Evolutionary conservation across 2,113 vertebrate species (phyloP).

Genomic region (Pipra filicauda): DNA sequence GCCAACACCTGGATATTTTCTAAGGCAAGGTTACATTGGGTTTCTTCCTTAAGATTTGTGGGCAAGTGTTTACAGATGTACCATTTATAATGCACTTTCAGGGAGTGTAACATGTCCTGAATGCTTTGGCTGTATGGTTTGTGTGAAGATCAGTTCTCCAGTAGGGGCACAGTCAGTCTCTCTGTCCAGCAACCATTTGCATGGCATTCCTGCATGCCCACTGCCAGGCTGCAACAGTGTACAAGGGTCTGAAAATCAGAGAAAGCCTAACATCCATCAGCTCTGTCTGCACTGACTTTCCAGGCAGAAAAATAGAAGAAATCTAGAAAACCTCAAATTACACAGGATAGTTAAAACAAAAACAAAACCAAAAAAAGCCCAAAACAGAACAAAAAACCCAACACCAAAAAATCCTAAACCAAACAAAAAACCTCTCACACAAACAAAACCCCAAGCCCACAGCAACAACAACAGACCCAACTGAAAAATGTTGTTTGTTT

Average conservation of each 20-base stretch:
- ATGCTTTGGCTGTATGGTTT: not conserved
- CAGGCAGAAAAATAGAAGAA: not conserved
- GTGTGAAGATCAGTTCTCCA: not conserved
- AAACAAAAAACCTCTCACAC: not conserved
- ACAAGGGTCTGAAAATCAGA: not conserved
- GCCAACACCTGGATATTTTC: not conserved
- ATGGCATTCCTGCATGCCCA: not conserved
- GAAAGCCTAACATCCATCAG: not conserved
- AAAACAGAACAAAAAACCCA: not conserved
- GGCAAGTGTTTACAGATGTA: not conserved
- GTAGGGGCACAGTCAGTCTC: not conserved
- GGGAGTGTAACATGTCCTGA: not conserved
- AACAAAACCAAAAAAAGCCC: fast-evolving
- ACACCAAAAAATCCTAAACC: fast-evolving
- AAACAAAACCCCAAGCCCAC: fast-evolving
- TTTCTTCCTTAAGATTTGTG: not conserved
- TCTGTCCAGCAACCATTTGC: not conserved
- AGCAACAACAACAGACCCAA: not conserved
- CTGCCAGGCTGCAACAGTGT: not conserved
- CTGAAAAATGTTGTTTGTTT: not conserved
- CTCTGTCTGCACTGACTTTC: not conserved
- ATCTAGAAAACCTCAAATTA: not conserved
- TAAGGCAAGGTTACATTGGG: not conserved
- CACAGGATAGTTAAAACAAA: not conserved
- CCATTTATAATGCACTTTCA: not conserved